Percentiles rank a stretch among this genome's conserved stretches.
Conservation (phyloP, 1,140 invertebrate species). For the Probaryconus sp. region DNA sequence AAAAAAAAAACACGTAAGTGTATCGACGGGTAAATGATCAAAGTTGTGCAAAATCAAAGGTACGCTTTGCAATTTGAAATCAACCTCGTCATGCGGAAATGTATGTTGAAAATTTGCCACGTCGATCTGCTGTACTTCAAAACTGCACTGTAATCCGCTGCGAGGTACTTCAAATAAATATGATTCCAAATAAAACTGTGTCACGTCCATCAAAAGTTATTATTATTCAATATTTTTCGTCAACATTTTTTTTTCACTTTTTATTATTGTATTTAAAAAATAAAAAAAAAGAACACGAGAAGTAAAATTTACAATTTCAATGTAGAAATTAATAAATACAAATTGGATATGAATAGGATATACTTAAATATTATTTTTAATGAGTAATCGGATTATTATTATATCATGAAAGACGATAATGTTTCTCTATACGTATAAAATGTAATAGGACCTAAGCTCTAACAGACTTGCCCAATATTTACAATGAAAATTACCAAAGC, state of each 20-base stretch:
- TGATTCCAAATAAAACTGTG: neutral
- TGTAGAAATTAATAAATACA: too few species aligned
- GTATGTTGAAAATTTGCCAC: constrained; percentile 14
- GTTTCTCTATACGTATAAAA: too few species aligned
- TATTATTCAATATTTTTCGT: neutral
- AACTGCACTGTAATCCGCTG: constrained; percentile 15
- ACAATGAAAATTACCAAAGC: constrained; percentile 15
- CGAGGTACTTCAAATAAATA: constrained; percentile 2
- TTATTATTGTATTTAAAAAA: too few species aligned
- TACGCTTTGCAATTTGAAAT: constrained; percentile 16
- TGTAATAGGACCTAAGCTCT: constrained; percentile 11
- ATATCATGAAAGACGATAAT: too few species aligned
- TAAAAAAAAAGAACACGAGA: too few species aligned
- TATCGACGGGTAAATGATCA: constrained; percentile 34
- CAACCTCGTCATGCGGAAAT: constrained; percentile 19
- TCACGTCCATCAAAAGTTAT: constrained; percentile 4
- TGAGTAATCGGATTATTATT: neutral
- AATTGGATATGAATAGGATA: too few species aligned
- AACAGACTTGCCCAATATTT: constrained; percentile 19
- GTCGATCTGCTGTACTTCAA: constrained; percentile 4
- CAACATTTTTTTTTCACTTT: neutral
- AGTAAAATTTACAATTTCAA: too few species aligned
- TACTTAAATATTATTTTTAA: too few species aligned
- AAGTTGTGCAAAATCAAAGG: too few species aligned
- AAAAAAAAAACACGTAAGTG: constrained; percentile 1